These are phyloP conservation scores for Phodopus roborovskii DNA, from an alignment of 2,113 vertebrate species.

Conservation along the genomic window DNA sequence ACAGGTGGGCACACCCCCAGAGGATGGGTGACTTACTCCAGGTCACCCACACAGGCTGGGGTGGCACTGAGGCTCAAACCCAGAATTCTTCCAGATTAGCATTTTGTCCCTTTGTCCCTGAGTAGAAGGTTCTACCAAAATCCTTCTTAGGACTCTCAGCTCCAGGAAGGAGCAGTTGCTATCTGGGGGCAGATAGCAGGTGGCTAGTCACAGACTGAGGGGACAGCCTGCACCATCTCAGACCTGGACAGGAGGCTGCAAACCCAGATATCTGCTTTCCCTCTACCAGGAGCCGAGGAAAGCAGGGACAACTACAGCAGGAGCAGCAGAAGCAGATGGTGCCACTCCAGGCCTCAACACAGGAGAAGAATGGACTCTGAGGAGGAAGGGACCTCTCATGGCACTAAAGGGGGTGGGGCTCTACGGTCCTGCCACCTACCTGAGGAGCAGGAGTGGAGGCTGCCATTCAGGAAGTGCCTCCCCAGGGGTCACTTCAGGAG, in stretches of 20 bases:
- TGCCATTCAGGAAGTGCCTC: neutral
- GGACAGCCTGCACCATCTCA: neutral
- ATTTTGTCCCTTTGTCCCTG: neutral
- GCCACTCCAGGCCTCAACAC: conserved; percentile 52
- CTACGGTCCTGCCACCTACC: neutral
- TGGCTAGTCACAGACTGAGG: neutral
- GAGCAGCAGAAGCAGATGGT: conserved; percentile 73
- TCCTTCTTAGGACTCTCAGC: neutral
- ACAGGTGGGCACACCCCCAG: conserved; percentile 76
- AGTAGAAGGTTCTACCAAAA: neutral
- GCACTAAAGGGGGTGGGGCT: neutral
- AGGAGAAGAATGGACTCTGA: conserved; percentile 58
- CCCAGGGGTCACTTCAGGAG: neutral
- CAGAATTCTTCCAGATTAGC: neutral
- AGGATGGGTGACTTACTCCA: neutral
- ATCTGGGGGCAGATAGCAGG: neutral
- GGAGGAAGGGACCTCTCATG: neutral
- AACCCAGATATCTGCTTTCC: neutral
- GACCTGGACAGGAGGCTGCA: neutral
- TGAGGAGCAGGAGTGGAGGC: neutral
- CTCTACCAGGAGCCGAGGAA: conserved; percentile 58
- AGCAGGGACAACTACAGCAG: neutral
- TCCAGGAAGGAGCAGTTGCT: neutral
- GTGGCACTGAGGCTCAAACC: neutral
- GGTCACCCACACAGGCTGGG: neutral